These are phyloP conservation scores for Mustela lutreola DNA, from an alignment of 2,113 vertebrate genomes.

Conservation along the genomic window DNA sequence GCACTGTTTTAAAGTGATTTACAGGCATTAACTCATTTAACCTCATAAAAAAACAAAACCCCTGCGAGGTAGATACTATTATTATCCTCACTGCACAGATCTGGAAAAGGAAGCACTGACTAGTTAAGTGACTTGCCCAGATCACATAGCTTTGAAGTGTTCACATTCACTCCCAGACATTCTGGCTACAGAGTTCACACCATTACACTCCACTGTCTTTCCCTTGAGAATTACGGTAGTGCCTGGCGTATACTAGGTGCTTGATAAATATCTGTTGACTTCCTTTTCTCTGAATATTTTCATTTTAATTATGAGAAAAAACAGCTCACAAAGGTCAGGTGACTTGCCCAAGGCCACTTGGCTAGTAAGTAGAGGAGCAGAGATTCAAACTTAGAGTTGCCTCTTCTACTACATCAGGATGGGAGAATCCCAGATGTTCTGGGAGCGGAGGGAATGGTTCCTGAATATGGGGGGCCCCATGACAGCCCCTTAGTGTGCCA, in stretches of 20 bases:
- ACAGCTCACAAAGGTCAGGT: neutral
- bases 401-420: neutral
- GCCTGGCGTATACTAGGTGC: neutral
- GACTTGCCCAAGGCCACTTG: constrained; percentile 1
- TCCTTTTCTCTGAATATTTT: constrained; percentile 20
- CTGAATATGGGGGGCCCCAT: neutral
- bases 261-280: neutral
- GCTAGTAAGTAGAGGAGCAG: neutral
- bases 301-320: constrained; percentile 6
- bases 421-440: neutral
- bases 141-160: neutral
- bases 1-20: neutral
- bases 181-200: neutral
- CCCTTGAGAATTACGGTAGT: neutral
- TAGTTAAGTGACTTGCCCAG: neutral
- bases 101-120: neutral
- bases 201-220: neutral
- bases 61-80: neutral
- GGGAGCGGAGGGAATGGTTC: neutral
- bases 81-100: neutral
- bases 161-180: neutral
- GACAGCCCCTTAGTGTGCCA: neutral
- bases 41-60: neutral
- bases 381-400: constrained; percentile 13
- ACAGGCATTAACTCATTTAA: neutral